Evolutionary conservation across 2,888 invertebrate species (phyloP), one percentile per base, ranked within the genome.

Genomic region (Scelioninae gen. 1): DNA sequence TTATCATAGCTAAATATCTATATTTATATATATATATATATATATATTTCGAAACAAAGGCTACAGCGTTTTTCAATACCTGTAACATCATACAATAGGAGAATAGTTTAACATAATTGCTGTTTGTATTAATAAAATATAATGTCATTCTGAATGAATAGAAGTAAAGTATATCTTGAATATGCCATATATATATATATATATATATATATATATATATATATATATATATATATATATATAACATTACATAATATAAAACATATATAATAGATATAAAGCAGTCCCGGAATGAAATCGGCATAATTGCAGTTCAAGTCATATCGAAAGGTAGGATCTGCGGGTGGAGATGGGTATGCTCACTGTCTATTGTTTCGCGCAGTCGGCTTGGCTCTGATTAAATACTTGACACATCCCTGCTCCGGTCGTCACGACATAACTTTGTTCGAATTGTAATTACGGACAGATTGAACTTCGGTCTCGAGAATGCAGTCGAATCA

Each of bases 381-480:
- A 89, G 88, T 88, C 90, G 88, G 86, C 87, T 88, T 85, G 87
- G 88, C 88, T 87, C 90, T 92, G 92, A 91, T 92, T 91, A 92
- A 92, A 92, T 91, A 91, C 92, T 92, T 90, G 92, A 92, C 91
- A 91, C 92, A 91, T 91, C 91, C 87, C 88, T 86, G 82, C 85
- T 83, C 74, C 83, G 86, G 83, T 85, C 86, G 84, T 82, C 72
- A 86, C 87, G 88, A 87, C 90, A 91, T 91, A 92, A 92, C 90
- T 92, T 90, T 89, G 90, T 90, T 90, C 90, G 89, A 91, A 91
- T 91, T 89, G 90, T 91, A 92, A 92, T 92, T 92, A 91, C 91
- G 88, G 87, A 75, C 85, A 88, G 87, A 90, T 89, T 88, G 89
- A 88, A 85, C 87, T 86, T 85, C 86, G 85, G 85, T 86, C 75